Evolutionary conservation across 2,888 invertebrate genomes (phyloP).

Genomic region (Tanytarsus gracilentus): DNA sequence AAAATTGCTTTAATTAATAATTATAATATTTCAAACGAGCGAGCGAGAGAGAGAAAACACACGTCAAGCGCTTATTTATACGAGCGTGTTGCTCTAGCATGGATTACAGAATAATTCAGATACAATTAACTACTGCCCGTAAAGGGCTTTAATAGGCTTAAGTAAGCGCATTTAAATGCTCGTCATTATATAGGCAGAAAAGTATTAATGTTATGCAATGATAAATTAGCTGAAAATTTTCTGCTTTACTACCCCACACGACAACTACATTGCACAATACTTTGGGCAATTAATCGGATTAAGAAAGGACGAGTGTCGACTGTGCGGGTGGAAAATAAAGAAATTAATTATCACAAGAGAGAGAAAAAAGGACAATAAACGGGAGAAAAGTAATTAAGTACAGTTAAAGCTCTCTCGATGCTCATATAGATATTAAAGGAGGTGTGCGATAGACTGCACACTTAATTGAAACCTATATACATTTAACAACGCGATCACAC

Average conservation of each 20-base stretch:
- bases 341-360: conserved; percentile 7
- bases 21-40: conserved; percentile 1
- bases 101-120: background rate
- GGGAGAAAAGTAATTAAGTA: conserved; percentile 1
- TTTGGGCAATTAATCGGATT: conserved; percentile 14
- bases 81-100: background rate
- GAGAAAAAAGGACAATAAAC: background rate
- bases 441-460: too few species aligned
- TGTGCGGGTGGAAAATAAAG: background rate
- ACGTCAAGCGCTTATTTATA: background rate
- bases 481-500: too few species aligned
- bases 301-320: background rate
- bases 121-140: conserved; percentile 9
- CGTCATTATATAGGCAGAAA: background rate
- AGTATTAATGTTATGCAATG: conserved; percentile 6
- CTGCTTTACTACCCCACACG: background rate
- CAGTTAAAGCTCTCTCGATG: background rate
- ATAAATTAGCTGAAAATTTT: conserved; percentile 10
- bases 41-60: background rate
- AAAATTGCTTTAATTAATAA: conserved; percentile 23
- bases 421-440: background rate
- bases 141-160: background rate
- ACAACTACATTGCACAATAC: background rate
- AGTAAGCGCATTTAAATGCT: background rate
- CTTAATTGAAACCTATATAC: too few species aligned